Conservation (phyloP, 2,113 vertebrate genomes). For the Charina bottae region DNA sequence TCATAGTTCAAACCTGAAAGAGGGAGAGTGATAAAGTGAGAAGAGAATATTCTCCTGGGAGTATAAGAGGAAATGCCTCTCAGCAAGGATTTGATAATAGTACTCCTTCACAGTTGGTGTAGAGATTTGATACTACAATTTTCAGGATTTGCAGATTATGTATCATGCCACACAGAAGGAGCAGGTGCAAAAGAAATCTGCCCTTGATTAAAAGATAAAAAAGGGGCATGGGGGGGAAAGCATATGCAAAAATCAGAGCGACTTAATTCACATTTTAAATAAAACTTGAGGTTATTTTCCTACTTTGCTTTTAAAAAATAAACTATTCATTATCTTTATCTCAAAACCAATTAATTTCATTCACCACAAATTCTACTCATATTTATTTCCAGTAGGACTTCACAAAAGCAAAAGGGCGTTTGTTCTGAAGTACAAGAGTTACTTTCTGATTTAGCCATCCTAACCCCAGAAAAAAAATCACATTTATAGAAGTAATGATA, state of each 20-base stretch:
- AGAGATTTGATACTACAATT: constrained; percentile 68
- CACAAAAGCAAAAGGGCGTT: neutral
- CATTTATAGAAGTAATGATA: neutral
- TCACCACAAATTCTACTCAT: neutral
- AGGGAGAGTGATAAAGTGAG: constrained; percentile 1
- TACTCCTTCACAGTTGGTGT: constrained; percentile 61
- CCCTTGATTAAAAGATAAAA: constrained; percentile 46
- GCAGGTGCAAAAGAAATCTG: constrained; percentile 71
- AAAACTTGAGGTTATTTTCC: neutral
- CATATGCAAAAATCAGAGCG: constrained; percentile 48
- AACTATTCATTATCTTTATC: neutral
- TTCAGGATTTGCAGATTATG: constrained; percentile 67
- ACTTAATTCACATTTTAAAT: constrained; percentile 18
- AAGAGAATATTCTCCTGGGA: constrained; percentile 42
- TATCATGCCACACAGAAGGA: constrained; percentile 69
- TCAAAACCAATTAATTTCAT: neutral
- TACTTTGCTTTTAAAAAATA: neutral
- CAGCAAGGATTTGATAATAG: constrained; percentile 47
- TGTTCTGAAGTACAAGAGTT: neutral
- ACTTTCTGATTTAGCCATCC: neutral
- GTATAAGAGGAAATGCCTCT: constrained; percentile 46
- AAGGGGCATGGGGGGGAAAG: constrained; percentile 44
- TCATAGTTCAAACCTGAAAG: constrained; percentile 62
- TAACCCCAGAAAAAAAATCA: neutral
- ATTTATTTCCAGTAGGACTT: neutral